Base-by-base conservation (phyloP, 1,140 invertebrate species). In the Goniozus legneri region DNA sequence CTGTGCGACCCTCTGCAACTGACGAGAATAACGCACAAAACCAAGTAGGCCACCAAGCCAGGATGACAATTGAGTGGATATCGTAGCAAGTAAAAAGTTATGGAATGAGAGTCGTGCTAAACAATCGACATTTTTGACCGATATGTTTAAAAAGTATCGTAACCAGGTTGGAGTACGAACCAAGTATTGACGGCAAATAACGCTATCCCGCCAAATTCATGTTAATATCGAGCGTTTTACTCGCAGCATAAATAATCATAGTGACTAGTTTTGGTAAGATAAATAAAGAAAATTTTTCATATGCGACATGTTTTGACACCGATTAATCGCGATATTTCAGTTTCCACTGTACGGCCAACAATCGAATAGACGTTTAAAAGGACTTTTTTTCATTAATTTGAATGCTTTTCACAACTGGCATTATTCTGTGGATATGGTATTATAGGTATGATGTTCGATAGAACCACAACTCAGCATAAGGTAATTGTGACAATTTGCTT, bases 1-100 rank as follows among this genome's bases (percentile, higher is more conserved):
- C 38, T 30, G 38, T 44, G 50, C 16, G 49, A 55, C 38, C 48
- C 18, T 35, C 32, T 22, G 51, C 51, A 46, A 54, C 43, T 33
- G 38, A 47, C 40, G 47, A 41, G 55, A 50, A 60, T n/a, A 62
- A 59, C 60, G 58, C 60, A 54, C 63, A 56, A 51, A 62, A 71
- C 57, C 69, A 72, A 71, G 69, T 73, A 73, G 71, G 71, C 71
- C 71, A 71, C 54, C 52, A 60, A 61, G 62, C 59, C 67, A 64
- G 62, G 62, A 69, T 72, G 71, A 72, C 69, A 72, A 73, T 66
- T 62, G 60, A 69, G 53, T 60, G 64, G 59, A 60, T 60, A 61
- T 64, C 55, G 41, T 46, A 41, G n/a, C 30, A 49, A 38, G 47
- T 46, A 40, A 50, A 47, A 57, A 54, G 39, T 50, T 55, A 44